Conservation (phyloP, 92 coral and sea anemone genomes). For the Porites divaricata region DNA sequence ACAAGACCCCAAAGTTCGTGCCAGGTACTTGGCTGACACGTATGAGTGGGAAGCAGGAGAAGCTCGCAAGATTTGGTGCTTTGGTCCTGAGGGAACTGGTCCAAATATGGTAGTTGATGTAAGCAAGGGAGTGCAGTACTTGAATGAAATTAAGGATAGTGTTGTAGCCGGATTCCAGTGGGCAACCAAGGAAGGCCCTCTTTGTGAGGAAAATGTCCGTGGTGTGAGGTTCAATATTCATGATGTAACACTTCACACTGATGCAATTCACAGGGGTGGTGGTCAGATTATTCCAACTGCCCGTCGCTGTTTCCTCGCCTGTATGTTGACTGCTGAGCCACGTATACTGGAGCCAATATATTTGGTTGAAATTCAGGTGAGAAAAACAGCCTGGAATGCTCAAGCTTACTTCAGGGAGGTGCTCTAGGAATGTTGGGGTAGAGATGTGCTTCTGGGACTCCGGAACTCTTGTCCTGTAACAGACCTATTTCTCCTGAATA, state of each 20-base stretch:
- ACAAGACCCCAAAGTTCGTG: conserved; percentile 82
- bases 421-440: too few species aligned
- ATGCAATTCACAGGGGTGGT: conserved; percentile 99
- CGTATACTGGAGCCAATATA: conserved; percentile 85
- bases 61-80: conserved; percentile 97
- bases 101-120: conserved; percentile 85
- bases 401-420: too few species aligned
- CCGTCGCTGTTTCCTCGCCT: conserved; percentile 88
- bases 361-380: conserved; percentile 93
- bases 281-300: conserved; percentile 99
- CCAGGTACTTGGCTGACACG: conserved; percentile 71
- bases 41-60: conserved; percentile 75
- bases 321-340: conserved; percentile 90
- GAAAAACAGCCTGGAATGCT: not conserved
- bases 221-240: conserved; percentile 93
- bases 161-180: conserved; percentile 99
- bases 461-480: too few species aligned
- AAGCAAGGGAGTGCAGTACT: conserved; percentile 97
- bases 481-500: too few species aligned
- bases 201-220: conserved; percentile 97
- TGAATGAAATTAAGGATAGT: conserved; percentile 98
- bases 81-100: conserved; percentile 97
- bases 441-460: too few species aligned
- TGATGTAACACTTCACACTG: conserved; percentile 95
- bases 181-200: conserved; percentile 98